A percentile compares a stretch with the other conserved stretches of the same genome.
Evolutionary conservation across 2,888 invertebrate genomes (phyloP).

Genomic region (Andricus quercusramuli): DNA sequence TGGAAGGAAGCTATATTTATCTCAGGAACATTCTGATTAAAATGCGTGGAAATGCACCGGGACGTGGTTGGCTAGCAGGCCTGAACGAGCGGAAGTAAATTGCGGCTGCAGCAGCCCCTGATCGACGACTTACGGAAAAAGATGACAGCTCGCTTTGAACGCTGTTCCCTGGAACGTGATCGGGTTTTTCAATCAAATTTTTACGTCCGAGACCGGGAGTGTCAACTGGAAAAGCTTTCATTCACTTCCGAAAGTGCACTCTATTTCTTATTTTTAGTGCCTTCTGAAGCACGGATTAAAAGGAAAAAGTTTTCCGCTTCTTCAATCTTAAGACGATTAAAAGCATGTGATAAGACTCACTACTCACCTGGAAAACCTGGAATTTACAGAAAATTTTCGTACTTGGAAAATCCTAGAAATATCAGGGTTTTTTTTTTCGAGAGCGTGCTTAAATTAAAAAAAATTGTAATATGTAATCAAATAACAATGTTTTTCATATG

Average conservation of each 20-base stretch:
- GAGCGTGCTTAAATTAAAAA: no score
- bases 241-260: not conserved
- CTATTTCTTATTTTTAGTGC: not conserved
- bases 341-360: no score
- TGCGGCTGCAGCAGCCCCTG: constrained; percentile 60
- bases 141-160: constrained; percentile 36
- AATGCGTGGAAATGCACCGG: constrained; percentile 61
- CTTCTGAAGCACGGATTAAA: not conserved
- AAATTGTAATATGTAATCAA: no score
- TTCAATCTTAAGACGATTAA: no score
- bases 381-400: no score
- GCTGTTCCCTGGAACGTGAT: constrained; percentile 25
- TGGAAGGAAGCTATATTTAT: constrained; percentile 60
- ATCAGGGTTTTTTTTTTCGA: no score
- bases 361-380: no score
- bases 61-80: constrained; percentile 60
- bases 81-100: constrained; percentile 63
- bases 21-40: constrained; percentile 54
- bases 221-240: not conserved
- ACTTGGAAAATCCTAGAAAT: no score
- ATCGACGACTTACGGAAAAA: constrained; percentile 28
- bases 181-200: not conserved
- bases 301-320: not conserved
- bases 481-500: no score
- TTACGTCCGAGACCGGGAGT: not conserved